Evolutionary conservation across 2,888 invertebrate genomes (phyloP).

Genomic region (Pristionchus japonicus): DNA sequence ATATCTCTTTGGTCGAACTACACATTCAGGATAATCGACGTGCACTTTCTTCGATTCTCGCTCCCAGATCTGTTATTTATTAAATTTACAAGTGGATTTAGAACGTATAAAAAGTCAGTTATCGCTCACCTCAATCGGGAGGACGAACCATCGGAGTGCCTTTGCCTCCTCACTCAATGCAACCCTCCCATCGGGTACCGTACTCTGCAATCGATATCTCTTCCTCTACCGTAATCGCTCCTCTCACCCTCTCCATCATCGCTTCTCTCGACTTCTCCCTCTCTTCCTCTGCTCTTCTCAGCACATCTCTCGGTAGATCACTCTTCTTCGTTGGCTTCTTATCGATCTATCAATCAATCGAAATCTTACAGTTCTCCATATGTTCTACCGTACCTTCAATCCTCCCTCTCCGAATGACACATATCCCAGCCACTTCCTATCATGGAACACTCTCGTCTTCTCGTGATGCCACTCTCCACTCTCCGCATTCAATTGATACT

Average conservation of each 20-base stretch:
- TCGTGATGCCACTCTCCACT: constrained; percentile 92
- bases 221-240: not conserved
- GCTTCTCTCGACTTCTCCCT: not conserved
- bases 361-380: not conserved
- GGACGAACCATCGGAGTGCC: constrained; percentile 88
- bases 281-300: constrained; percentile 37
- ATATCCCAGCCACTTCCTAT: constrained; percentile 87
- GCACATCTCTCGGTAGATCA: not conserved
- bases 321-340: constrained; percentile 36
- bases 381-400: constrained; percentile 78
- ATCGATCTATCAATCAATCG: constrained; percentile 29
- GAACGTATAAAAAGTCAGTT: not conserved
- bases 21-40: constrained; percentile 42
- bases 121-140: constrained; percentile 84
- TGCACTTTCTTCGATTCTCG: constrained; percentile 47
- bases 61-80: constrained; percentile 13
- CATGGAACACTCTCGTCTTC: constrained; percentile 84
- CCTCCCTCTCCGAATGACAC: constrained; percentile 85
- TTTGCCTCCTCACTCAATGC: constrained; percentile 83
- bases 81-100: not conserved
- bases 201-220: constrained; percentile 77
- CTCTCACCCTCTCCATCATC: constrained; percentile 28
- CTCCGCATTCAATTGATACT: constrained; percentile 88
- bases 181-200: constrained; percentile 84
- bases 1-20: constrained; percentile 21